These are phyloP conservation scores for Micromesistius poutassou DNA, from an alignment of 2,797 vertebrate species.

Conservation along the genomic window DNA sequence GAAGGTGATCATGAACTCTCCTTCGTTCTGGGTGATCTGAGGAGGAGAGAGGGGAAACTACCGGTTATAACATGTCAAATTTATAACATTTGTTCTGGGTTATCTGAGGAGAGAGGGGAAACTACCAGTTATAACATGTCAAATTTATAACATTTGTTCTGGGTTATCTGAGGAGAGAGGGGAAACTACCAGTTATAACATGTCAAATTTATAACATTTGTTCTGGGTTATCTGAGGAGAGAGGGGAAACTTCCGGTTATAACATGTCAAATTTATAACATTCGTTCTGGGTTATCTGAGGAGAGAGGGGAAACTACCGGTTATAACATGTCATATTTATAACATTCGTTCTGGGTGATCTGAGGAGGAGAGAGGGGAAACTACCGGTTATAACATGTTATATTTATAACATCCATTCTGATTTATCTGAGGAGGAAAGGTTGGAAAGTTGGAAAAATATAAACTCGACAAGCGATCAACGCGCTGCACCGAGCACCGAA, in stretches of 20 bases:
- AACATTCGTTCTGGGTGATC: constrained; percentile 76
- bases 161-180: background rate
- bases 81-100: background rate
- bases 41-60: background rate
- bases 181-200: no score
- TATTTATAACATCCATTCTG: background rate
- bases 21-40: constrained; percentile 94
- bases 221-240: background rate
- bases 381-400: background rate
- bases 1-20: constrained; percentile 98
- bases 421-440: background rate
- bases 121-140: background rate
- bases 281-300: background rate
- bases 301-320: no score
- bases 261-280: background rate
- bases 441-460: no score
- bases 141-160: background rate
- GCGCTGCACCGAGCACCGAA: background rate
- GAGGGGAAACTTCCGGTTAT: no score
- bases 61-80: background rate
- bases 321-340: no score
- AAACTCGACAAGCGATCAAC: no score
- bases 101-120: background rate
- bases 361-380: constrained; percentile 47
- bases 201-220: background rate